phyloP scores from a whole-genome alignment of 1,140 invertebrate species.

The Sweltsa coloradensis region DNA sequence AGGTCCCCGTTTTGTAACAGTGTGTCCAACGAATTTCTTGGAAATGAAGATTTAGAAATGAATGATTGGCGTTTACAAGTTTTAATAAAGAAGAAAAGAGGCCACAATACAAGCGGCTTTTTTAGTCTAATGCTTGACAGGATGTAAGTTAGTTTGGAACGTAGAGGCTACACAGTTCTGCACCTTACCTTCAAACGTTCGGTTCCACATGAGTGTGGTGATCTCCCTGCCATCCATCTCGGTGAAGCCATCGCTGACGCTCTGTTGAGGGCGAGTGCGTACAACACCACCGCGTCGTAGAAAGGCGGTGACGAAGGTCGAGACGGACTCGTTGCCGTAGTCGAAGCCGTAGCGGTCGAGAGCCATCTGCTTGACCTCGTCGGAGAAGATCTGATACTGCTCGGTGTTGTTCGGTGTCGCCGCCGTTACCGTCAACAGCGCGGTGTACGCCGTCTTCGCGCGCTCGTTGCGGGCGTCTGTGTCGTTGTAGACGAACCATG shows the following conservation, averaged over 20 bases:
- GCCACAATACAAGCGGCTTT: too few species aligned
- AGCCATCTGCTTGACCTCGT: slow-evolving; percentile 59
- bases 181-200: slow-evolving; percentile 63
- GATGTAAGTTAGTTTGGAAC: too few species aligned
- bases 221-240: slow-evolving; percentile 49
- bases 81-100: too few species aligned
- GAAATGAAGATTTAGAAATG: not conserved
- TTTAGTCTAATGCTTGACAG: too few species aligned
- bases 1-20: too few species aligned
- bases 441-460: slow-evolving; percentile 78
- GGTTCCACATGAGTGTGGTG: slow-evolving; percentile 79
- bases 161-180: too few species aligned
- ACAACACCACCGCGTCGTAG: slow-evolving; percentile 88
- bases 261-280: slow-evolving; percentile 81
- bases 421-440: slow-evolving; percentile 81
- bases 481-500: slow-evolving; percentile 76
- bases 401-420: slow-evolving; percentile 61
- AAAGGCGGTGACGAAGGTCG: slow-evolving; percentile 87
- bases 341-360: slow-evolving; percentile 68
- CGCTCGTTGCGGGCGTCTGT: slow-evolving; percentile 66
- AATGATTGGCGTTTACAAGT: too few species aligned
- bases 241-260: slow-evolving; percentile 47
- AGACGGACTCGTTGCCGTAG: slow-evolving; percentile 59
- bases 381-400: slow-evolving; percentile 65
- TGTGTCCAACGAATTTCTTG: too few species aligned